Conservation (phyloP, 2,113 vertebrate genomes). For the Mustela nigripes region DNA sequence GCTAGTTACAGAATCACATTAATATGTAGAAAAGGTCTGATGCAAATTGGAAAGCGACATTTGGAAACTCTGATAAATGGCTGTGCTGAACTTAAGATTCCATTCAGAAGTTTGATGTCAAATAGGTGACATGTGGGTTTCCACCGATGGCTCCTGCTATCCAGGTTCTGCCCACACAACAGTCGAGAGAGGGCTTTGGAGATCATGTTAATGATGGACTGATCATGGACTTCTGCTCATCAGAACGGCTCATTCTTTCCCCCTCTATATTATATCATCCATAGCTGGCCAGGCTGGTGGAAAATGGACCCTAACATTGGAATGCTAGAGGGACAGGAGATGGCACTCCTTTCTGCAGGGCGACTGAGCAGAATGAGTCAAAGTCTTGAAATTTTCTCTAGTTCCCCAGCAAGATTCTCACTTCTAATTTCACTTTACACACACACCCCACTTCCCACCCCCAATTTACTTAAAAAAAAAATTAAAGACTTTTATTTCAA, state of each 20-base stretch:
- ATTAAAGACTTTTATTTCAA: constrained; percentile 4
- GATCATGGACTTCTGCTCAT: not conserved
- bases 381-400: not conserved
- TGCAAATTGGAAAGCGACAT: constrained; percentile 65
- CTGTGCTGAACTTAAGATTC: constrained; percentile 50
- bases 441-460: no score
- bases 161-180: not conserved
- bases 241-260: not conserved
- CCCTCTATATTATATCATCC: not conserved
- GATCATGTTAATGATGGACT: not conserved
- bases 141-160: not conserved
- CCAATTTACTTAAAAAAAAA: not conserved
- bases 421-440: not conserved
- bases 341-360: fast-evolving
- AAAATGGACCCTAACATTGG: not conserved
- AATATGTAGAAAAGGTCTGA: constrained; percentile 69
- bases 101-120: constrained; percentile 40
- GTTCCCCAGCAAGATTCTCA: constrained; percentile 20
- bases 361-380: not conserved
- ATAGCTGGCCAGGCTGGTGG: not conserved
- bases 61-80: constrained; percentile 74
- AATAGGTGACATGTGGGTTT: constrained; percentile 4
- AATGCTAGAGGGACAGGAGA: not conserved
- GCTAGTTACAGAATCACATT: constrained; percentile 61
- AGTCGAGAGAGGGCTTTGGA: not conserved